Base-by-base conservation (phyloP, 2,888 invertebrate species). In the Bombylius discolor region DNA sequence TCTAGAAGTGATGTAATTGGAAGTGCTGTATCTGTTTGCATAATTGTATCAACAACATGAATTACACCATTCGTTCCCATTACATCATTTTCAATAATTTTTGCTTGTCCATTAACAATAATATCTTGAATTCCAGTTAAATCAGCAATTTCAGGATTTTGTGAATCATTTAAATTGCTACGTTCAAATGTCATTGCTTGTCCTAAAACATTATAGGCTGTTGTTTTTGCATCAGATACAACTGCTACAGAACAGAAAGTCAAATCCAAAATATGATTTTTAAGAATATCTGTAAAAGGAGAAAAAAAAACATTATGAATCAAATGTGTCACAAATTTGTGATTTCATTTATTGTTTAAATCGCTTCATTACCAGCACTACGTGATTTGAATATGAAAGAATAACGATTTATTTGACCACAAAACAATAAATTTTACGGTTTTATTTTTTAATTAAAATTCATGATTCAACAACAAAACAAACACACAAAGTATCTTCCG, bases 61-160 rank as follows among this genome's bases (percentile, higher is more conserved):
- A 87, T 67, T 4, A 87, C 84, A n/a, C 87, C 87, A 70, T 87
- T 85, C 4, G 81, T 83, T 12, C 79, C 84, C 71, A 87, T 78
- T 39, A 81, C 72, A 66, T 87, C 86, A 5, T 75, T 69, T 56
- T 77, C 77, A 8, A 77, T 67, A 34, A 84, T 76, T 66, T 79
- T 79, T 1, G 80, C 79, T 51, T 77, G 75, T 14, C 79, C 77
- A 62, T 80, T 80, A 34, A 84, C 77, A 46, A 79, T 71, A 45
- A 83, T 66, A 57, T 80, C 77, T 57, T 78, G 77, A 36, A 78
- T 76, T 6, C 71, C 69, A 0, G 62, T 50, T 68, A 77, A 60
- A 77, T 75, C 65, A 73, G 77, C 61, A 78, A 68, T 58, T 75
- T 76, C 59, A 78, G 65, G 58, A 72, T 42, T 66, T 47, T 76